Conservation (phyloP, 2,888 invertebrate species). For the Rhamnusium bicolor region DNA sequence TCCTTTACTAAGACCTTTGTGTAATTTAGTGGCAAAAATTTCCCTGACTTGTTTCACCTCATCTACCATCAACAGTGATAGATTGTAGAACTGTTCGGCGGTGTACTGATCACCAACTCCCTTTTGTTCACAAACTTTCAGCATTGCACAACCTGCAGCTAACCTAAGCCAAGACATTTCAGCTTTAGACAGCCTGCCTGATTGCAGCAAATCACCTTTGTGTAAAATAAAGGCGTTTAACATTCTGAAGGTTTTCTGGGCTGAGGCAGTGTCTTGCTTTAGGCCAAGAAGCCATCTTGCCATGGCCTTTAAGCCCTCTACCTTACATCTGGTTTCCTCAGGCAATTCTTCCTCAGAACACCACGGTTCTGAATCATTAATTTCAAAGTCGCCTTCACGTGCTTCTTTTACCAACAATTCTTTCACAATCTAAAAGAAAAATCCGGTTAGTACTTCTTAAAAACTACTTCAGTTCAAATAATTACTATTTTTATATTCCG, state of each 20-base stretch:
- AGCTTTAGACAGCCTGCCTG: constrained; percentile 83
- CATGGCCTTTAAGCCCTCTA: constrained; percentile 96
- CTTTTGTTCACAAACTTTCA: constrained; percentile 97
- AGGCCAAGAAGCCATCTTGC: constrained; percentile 95
- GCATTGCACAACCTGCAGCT: constrained; percentile 95
- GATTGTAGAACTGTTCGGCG: constrained; percentile 94
- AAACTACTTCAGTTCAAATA: too few relatives aligned
- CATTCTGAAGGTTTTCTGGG: constrained; percentile 95
- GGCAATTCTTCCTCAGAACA: constrained; percentile 90
- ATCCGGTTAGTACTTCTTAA: not conserved
- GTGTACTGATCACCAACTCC: constrained; percentile 96
- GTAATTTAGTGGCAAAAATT: constrained; percentile 90
- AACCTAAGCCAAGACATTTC: constrained; percentile 96
- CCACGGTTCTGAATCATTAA: constrained; percentile 74
- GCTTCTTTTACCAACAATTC: constrained; percentile 91
- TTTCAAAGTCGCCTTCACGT: constrained; percentile 70
- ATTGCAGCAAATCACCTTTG: constrained; percentile 79
- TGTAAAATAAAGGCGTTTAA: constrained; percentile 94
- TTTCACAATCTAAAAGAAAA: constrained; percentile 84
- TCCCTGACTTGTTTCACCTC: constrained; percentile 85
- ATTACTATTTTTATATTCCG: too few relatives aligned
- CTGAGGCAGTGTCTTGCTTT: constrained; percentile 89
- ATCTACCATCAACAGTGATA: constrained; percentile 91
- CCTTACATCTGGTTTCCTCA: constrained; percentile 92
- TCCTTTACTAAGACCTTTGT: constrained; percentile 78